Conservation (phyloP, 2,888 invertebrate genomes). For the Diplazon laetatorius region DNA sequence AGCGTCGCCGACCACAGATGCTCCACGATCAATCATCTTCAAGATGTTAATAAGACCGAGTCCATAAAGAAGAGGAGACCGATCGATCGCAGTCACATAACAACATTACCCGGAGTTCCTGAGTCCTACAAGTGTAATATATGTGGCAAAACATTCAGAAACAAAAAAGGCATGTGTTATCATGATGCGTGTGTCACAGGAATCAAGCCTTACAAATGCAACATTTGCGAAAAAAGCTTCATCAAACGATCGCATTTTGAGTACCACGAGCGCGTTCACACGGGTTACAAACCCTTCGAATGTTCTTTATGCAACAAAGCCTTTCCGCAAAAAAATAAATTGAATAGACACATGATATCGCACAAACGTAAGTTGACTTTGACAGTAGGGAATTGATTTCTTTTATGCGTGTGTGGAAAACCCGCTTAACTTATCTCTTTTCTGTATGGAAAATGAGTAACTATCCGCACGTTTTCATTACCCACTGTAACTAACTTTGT, state of each 20-base stretch:
- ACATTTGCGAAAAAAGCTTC: slow-evolving; percentile 84
- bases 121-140: slow-evolving; percentile 86
- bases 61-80: slow-evolving; percentile 60
- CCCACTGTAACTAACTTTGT: too few relatives aligned
- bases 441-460: too few relatives aligned
- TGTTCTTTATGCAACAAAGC: slow-evolving; percentile 87
- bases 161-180: slow-evolving; percentile 82
- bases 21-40: neutral
- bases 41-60: slow-evolving; percentile 15
- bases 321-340: slow-evolving; percentile 88
- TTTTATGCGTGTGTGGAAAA: neutral
- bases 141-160: slow-evolving; percentile 88
- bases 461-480: too few relatives aligned
- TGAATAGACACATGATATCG: slow-evolving; percentile 86
- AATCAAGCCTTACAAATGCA: slow-evolving; percentile 83
- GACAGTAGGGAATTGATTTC: too few relatives aligned
- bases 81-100: slow-evolving; percentile 76
- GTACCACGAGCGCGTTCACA: slow-evolving; percentile 88
- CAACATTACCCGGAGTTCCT: slow-evolving; percentile 82
- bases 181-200: slow-evolving; percentile 79
- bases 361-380: slow-evolving; percentile 75
- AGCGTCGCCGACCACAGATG: too few relatives aligned
- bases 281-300: slow-evolving; percentile 85
- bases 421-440: too few relatives aligned
- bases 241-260: slow-evolving; percentile 88